Evolutionary conservation across 2,888 invertebrate species (phyloP).

Genomic region (Ornithoptera alexandrae): DNA sequence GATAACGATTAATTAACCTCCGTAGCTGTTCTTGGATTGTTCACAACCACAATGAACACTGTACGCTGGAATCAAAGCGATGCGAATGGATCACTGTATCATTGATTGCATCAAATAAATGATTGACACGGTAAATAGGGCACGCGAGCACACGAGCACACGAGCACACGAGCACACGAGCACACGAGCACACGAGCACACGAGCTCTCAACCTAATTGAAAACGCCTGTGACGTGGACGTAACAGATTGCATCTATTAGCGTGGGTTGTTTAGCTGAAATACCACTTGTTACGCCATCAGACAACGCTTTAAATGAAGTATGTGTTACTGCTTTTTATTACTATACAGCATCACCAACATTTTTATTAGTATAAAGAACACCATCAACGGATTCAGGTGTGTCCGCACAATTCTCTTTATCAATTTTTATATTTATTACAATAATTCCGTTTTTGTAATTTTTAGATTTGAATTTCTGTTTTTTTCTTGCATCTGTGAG

Average conservation of each 20-base stretch:
- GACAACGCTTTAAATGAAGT: background rate
- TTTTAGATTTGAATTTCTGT: no score
- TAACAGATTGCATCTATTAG: slow-evolving; percentile 23
- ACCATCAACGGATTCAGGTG: no score
- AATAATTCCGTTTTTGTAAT: no score
- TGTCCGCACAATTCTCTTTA: no score
- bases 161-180: no score
- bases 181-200: slow-evolving; percentile 7
- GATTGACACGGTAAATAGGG: slow-evolving; percentile 23
- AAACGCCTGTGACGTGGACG: slow-evolving; percentile 24
- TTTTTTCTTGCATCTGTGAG: no score
- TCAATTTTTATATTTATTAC: no score
- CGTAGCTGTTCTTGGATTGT: no score
- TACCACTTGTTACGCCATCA: background rate
- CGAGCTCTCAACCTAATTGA: slow-evolving; percentile 23
- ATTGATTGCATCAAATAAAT: slow-evolving; percentile 22
- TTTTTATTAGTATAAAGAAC: no score
- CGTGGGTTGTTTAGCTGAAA: slow-evolving; percentile 15
- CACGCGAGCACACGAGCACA: background rate
- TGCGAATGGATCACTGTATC: background rate
- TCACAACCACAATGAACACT: background rate
- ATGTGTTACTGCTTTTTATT: no score
- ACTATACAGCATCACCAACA: no score
- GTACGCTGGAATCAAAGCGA: background rate
- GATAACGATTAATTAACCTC: no score